Base-by-base conservation (phyloP, 2,888 invertebrate species). In the Harmothoe impar region DNA sequence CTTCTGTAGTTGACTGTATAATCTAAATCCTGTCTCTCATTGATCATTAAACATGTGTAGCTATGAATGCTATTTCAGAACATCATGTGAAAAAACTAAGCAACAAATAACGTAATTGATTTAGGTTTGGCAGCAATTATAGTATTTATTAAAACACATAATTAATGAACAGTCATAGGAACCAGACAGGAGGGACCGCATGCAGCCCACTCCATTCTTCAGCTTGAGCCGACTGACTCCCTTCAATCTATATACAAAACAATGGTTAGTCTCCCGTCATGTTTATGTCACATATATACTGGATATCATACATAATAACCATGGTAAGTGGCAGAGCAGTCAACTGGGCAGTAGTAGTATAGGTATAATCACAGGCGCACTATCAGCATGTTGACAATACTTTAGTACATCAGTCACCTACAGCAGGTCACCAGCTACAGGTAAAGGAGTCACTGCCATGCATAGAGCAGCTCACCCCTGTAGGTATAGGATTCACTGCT, bases 81-180 rank as follows among this genome's bases (percentile, higher is more conserved):
- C 3, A 43, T 10, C 43, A 43, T 43, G 43, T 43, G 10, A 43
- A 43, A 43, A 10, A 43, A n/a, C n/a, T n/a, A n/a, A n/a, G 3
- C 43, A 43, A 43, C 43, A 43, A 10, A 43, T 43, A 7, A 43
- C 43, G 10, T 10, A 43, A 43, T 3, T 43, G 43, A 43, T 43
- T 43, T 43, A 35, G n/a, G 81, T 81, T 81, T 86, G 56, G 86
- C 86, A 86, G 86, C 86, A 86, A 86, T 86, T 25, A 86, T 52
- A 86, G 54, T 86, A 52, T 86, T 86, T 86, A 86, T 86, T 86
- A 56, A 84, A 86, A 86, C 86, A 86, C 86, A 86, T 86, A 84
- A 43, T 54, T 29, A 86, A 25, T 54, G 56, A 54, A 54, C 81
- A 81, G 81, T 33, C 17, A 81, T 33, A 81, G 33, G 72, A 35